Evolutionary conservation across 2,113 vertebrate genomes (phyloP), one percentile per base, ranked within the genome.

Genomic region (Pseudonaja textilis): DNA sequence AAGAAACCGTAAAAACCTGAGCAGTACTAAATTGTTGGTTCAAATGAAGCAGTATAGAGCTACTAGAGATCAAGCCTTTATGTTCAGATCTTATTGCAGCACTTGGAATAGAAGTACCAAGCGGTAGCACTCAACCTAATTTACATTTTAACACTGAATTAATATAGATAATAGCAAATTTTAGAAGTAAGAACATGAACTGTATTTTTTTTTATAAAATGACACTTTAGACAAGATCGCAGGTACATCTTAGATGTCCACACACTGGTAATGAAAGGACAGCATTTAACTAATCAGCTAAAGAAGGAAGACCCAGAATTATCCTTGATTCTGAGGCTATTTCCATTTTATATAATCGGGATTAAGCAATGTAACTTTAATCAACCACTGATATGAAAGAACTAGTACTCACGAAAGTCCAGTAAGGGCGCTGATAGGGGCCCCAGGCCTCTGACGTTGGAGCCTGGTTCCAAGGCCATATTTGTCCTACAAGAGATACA

Each of bases 401-500:
- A 52, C 90, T 54, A 93, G 93, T 56, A 99, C 99, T 99, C 97
- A 99, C 99, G 98, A 98, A 92, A 99, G 98, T 93, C 99, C 99
- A 3, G 99, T 97, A 55, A 99, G 98, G 85, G 98, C 98, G 90
- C 98, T 98, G 96, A 99, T 98, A n/a, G 99, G 98, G 23, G 98
- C 98, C 93, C 99, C 99, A 18, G 99, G 95, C 95, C 99, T 98
- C 97, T 99, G 99, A 92, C 98, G 98, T 95, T 99, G 99, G 55
- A 99, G 98, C 88, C 99, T 98, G 86, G 99, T 99, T 94, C 99
- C 99, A 92, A 99, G 98, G 91, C 99, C 98, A 0, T 99, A 99
- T 95, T 99, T 99, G 95, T 99, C 99, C 99, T 99, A 91, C 34
- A 93, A 59, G 86, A 93, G 90, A 23, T 81, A 69, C 14, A 69